A percentile compares a stretch with the other conserved stretches of the same genome.
These are phyloP conservation scores for Halichondria panicea DNA, from an alignment of 37 sponge, comb jelly and placozoan genomes.

Conservation along the genomic window DNA sequence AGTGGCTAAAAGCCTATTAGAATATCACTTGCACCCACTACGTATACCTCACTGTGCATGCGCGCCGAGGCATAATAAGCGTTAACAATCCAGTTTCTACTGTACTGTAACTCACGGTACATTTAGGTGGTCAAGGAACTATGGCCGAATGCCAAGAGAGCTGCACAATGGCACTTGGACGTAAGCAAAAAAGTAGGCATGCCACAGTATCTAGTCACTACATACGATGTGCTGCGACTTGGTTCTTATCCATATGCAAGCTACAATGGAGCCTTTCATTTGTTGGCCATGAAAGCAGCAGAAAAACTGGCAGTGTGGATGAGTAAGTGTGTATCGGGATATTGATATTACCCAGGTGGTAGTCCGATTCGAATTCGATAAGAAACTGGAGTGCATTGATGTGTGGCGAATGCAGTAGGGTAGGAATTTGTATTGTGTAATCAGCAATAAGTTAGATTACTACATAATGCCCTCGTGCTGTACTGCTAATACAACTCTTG, in stretches of 20 bases:
- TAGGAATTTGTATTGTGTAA: neutral
- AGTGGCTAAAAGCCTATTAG: too few relatives aligned
- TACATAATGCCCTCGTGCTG: too few relatives aligned
- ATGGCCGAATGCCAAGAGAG: constrained; percentile 8
- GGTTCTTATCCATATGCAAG: neutral
- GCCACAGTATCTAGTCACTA: neutral
- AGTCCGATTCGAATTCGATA: too few relatives aligned
- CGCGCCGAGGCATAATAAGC: too few relatives aligned
- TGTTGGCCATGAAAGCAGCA: constrained; percentile 14
- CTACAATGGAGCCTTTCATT: constrained; percentile 1
- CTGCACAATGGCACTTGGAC: constrained; percentile 20
- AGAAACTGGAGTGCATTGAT: too few relatives aligned
- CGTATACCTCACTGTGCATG: too few relatives aligned
- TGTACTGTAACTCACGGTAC: neutral
- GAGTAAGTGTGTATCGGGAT: constrained; percentile 10
- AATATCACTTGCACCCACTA: too few relatives aligned
- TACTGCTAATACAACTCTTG: too few relatives aligned
- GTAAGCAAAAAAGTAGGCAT: neutral
- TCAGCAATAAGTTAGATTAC: too few relatives aligned
- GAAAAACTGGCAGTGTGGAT: neutral
- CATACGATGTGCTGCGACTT: constrained; percentile 12
- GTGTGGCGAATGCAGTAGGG: too few relatives aligned
- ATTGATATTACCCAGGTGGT: too few relatives aligned
- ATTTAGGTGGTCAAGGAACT: neutral
- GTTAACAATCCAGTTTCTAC: too few relatives aligned